A percentile compares a stretch with the other conserved stretches of the same genome.
Evolutionary conservation across 2,113 vertebrate species (phyloP).

Genomic region (Otocyon megalotis): DNA sequence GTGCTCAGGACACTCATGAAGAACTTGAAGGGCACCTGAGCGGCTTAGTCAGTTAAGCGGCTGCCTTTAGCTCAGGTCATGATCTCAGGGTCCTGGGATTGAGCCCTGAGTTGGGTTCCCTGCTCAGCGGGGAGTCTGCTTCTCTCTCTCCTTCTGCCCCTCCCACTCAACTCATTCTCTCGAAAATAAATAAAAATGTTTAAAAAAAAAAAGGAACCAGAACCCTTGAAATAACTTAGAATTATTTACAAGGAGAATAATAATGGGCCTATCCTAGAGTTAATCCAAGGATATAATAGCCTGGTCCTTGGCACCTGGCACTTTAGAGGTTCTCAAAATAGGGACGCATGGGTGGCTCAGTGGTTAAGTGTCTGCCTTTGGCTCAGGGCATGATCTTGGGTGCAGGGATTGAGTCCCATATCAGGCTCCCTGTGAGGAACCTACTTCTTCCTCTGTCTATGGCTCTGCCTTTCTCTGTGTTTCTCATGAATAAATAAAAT

Average conservation of each 20-base stretch:
- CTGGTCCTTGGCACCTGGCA: background rate
- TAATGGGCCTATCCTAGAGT: rapidly evolving
- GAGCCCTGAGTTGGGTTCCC: background rate
- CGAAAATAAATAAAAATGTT: background rate
- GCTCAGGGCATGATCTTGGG: too few species aligned
- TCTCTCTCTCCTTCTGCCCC: background rate
- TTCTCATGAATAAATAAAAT: too few species aligned
- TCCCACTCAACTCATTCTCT: background rate
- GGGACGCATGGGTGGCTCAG: too few species aligned
- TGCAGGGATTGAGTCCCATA: too few species aligned
- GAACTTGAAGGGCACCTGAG: background rate
- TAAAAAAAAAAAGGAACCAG: background rate
- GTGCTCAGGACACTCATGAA: background rate
- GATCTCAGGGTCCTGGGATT: background rate
- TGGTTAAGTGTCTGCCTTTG: too few species aligned
- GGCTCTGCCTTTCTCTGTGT: too few species aligned
- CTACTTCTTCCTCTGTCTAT: too few species aligned
- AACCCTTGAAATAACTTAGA: background rate
- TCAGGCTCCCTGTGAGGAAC: too few species aligned
- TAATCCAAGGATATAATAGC: rapidly evolving
- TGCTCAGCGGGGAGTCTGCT: background rate
- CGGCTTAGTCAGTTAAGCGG: background rate
- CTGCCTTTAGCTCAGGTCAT: background rate
- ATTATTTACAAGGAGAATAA: rapidly evolving
- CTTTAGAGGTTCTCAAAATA: background rate